Conservation (phyloP, 2,113 vertebrate species). For the Opisthocomus hoazin region DNA sequence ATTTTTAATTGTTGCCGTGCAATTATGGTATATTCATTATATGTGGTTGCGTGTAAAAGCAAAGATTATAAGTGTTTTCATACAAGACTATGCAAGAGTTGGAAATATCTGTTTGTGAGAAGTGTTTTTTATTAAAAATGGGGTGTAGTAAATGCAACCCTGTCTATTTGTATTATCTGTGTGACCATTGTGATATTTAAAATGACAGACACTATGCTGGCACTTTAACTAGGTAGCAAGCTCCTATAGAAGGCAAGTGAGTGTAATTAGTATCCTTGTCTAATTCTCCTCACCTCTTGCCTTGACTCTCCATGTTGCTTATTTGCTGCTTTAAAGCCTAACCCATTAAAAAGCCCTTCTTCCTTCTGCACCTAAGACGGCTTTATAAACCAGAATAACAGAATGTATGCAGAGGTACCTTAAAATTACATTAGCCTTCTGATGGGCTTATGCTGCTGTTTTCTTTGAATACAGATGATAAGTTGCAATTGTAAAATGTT, state of each 20-base stretch:
- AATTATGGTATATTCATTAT: slow-evolving; percentile 15
- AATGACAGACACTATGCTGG: neutral
- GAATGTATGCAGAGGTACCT: neutral
- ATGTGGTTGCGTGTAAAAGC: neutral
- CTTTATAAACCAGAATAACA: neutral
- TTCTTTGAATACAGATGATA: slow-evolving; percentile 16
- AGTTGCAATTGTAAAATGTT: slow-evolving; percentile 15
- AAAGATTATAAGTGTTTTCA: neutral
- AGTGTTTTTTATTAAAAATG: slow-evolving; percentile 40
- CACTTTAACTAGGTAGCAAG: slow-evolving; percentile 32
- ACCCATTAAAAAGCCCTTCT: neutral
- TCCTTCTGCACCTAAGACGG: neutral
- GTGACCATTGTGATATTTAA: slow-evolving; percentile 17
- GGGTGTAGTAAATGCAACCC: neutral
- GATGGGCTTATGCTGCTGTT: slow-evolving; percentile 20
- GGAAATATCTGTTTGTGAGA: slow-evolving; percentile 42
- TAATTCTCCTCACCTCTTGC: neutral
- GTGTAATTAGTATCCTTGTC: neutral
- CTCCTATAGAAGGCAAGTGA: neutral
- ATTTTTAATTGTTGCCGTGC: neutral
- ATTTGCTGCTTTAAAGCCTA: slow-evolving; percentile 8
- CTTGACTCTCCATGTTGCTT: neutral
- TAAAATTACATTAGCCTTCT: neutral
- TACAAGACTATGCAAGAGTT: neutral
- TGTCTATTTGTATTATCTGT: slow-evolving; percentile 26